Evolutionary conservation across 2,888 invertebrate genomes (phyloP).

Genomic region (Lycia hirtaria): DNA sequence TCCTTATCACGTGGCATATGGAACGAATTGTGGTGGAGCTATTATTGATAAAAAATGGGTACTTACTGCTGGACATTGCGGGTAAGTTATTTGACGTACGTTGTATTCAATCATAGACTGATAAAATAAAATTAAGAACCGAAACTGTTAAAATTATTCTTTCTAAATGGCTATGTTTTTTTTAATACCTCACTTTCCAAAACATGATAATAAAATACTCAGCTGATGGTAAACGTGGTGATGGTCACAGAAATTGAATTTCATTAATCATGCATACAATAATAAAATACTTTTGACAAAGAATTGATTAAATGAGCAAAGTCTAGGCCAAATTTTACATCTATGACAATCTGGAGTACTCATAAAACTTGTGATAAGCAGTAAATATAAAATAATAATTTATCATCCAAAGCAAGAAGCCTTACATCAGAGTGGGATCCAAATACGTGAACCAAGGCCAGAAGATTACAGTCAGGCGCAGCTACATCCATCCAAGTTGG

Average conservation of each 20-base stretch:
- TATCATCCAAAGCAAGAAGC: slow-evolving; percentile 62
- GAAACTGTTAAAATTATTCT: too few relatives aligned
- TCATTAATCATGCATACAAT: neutral
- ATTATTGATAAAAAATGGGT: slow-evolving; percentile 73
- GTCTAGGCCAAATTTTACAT: too few relatives aligned
- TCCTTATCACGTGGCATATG: slow-evolving; percentile 78
- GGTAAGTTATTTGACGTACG: slow-evolving; percentile 61
- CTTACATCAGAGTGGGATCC: slow-evolving; percentile 70
- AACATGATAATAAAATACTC: neutral
- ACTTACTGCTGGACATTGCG: slow-evolving; percentile 79
- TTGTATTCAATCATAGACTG: neutral
- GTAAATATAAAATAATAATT: neutral
- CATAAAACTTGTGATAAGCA: neutral
- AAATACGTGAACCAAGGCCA: slow-evolving; percentile 67
- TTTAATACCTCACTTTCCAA: too few relatives aligned
- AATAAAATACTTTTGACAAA: neutral
- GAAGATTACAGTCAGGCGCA: slow-evolving; percentile 53
- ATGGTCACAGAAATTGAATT: too few relatives aligned
- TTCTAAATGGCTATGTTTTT: neutral
- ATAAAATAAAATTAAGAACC: too few relatives aligned
- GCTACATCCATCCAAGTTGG: slow-evolving; percentile 69
- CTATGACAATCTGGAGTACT: too few relatives aligned
- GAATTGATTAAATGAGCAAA: neutral
- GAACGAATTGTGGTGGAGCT: slow-evolving; percentile 75
- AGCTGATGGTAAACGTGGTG: too few relatives aligned